A percentile compares a stretch with the other conserved stretches of the same genome.
Evolutionary conservation across 2,797 vertebrate species (phyloP).

Genomic region (Astyanax mexicanus): DNA sequence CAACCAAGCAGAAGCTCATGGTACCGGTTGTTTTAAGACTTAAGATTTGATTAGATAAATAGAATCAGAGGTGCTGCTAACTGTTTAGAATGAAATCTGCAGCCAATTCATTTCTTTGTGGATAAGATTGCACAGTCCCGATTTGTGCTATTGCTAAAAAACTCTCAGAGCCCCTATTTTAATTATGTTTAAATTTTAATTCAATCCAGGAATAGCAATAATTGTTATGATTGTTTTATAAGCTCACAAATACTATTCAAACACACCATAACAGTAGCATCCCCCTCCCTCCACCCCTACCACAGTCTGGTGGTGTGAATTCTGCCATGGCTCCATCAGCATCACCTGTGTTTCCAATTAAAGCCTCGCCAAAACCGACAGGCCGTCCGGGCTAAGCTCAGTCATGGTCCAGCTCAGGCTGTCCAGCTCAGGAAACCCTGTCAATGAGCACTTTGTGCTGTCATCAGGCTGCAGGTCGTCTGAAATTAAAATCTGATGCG

Average conservation of each 20-base stretch:
- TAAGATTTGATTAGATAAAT: no score
- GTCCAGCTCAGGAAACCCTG: neutral
- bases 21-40: no score
- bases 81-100: no score
- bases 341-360: conserved; percentile 46
- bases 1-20: no score
- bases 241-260: neutral
- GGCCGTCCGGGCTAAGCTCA: neutral
- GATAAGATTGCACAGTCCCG: no score
- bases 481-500: conserved; percentile 35
- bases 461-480: conserved; percentile 3
- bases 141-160: no score
- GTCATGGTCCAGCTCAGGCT: neutral
- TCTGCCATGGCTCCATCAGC: conserved; percentile 15
- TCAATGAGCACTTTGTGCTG: conserved; percentile 45
- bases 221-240: neutral
- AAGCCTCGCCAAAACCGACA: conserved; percentile 22
- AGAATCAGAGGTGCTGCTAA: no score
- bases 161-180: no score
- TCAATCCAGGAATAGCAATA: no score
- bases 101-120: no score
- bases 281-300: neutral
- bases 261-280: neutral
- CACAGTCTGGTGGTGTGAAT: conserved; percentile 9
- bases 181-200: no score